These are phyloP conservation scores for Psilopsiagon aymara DNA, from an alignment of 2,113 vertebrate genomes.

Conservation along the genomic window DNA sequence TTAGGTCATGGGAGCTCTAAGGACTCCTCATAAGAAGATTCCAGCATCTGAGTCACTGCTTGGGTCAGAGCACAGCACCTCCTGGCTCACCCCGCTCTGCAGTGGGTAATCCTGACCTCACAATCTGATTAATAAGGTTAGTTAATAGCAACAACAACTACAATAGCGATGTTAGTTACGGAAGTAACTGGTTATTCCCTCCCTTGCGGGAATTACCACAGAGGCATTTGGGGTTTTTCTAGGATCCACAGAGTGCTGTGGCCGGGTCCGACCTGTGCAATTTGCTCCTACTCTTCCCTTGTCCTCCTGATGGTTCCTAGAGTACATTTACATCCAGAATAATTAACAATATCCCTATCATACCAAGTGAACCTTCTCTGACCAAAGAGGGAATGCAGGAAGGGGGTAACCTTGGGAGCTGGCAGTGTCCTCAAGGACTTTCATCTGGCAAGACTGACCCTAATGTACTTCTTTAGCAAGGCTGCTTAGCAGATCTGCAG, in stretches of 20 bases:
- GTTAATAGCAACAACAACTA: background rate
- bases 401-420: background rate
- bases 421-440: background rate
- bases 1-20: rapidly evolving
- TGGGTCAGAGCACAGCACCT: background rate
- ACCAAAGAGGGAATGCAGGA: background rate
- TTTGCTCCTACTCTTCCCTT: background rate
- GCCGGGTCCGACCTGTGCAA: background rate
- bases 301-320: background rate
- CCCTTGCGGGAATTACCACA: background rate
- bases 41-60: background rate
- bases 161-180: background rate
- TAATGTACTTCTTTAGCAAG: background rate
- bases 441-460: background rate
- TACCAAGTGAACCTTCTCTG: background rate
- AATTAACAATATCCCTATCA: background rate
- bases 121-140: background rate
- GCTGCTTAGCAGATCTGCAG: background rate
- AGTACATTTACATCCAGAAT: background rate
- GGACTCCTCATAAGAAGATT: background rate
- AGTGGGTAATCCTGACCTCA: background rate
- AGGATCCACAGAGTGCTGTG: background rate
- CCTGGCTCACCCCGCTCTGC: background rate
- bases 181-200: background rate
- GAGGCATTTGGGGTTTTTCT: background rate